These are phyloP conservation scores for fruit fly (Drosophila melanogaster) DNA, from an alignment of 1,140 invertebrate species.

Conservation along the genomic window DNA sequence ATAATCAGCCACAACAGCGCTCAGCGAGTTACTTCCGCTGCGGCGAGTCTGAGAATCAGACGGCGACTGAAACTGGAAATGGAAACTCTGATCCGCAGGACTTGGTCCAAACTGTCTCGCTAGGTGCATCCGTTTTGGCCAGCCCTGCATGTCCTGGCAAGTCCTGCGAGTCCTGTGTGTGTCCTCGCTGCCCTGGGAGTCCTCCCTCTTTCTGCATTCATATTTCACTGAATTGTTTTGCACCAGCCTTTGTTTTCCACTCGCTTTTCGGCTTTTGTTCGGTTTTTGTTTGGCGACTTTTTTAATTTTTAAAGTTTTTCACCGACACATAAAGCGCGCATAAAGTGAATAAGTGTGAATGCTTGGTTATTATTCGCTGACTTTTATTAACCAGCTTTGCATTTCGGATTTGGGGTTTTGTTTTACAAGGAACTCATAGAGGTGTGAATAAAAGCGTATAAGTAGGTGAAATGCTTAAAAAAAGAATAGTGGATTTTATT, in stretches of 20 bases:
- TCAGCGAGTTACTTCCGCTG: conserved; percentile 83
- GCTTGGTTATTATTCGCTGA: conserved; percentile 4
- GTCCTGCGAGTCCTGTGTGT: conserved; percentile 8
- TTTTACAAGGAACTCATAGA: neutral
- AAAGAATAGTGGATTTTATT: neutral
- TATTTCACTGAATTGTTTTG: conserved; percentile 69
- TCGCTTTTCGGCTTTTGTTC: conserved; percentile 61
- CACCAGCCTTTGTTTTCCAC: conserved; percentile 81
- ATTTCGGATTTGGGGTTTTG: neutral
- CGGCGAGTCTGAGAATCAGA: conserved; percentile 58
- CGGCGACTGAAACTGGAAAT: conserved; percentile 10
- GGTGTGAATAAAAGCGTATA: neutral
- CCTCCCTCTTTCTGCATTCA: neutral
- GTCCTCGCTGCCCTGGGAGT: conserved; percentile 3
- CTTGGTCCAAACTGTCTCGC: conserved; percentile 37
- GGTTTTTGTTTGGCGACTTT: conserved; percentile 16
- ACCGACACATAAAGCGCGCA: conserved; percentile 4
- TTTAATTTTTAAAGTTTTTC: conserved; percentile 52
- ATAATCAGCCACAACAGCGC: conserved; percentile 84
- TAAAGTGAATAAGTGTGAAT: conserved; percentile 21
- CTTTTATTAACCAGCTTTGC: conserved; percentile 13
- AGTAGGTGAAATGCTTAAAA: no score
- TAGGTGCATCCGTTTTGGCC: conserved; percentile 68
- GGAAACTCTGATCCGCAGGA: conserved; percentile 14
- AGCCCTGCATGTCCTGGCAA: conserved; percentile 34